These are phyloP conservation scores for Chelidonichthys spinosus DNA, from an alignment of 2,797 vertebrate species.

Conservation along the genomic window DNA sequence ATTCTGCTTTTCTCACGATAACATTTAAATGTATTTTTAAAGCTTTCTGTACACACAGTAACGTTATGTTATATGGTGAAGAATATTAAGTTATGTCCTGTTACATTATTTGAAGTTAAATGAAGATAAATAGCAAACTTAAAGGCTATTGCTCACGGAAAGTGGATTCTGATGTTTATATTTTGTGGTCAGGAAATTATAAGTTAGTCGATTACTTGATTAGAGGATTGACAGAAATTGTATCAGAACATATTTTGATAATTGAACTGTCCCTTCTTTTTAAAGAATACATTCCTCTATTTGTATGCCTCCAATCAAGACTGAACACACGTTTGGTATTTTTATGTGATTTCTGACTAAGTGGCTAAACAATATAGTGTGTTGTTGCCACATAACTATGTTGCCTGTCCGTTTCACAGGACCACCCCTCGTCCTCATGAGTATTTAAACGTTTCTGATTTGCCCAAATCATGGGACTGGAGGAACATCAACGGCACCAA, in stretches of 20 bases:
- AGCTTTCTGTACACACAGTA: background rate
- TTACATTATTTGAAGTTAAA: background rate
- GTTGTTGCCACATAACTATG: background rate
- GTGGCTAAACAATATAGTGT: background rate
- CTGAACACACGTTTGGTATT: background rate
- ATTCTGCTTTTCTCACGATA: background rate
- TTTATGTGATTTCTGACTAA: background rate
- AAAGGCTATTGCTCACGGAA: background rate
- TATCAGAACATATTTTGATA: background rate
- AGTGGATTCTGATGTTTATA: background rate
- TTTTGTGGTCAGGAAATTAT: background rate
- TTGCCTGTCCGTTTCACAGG: slow-evolving; percentile 63
- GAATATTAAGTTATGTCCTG: background rate
- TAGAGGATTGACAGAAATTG: background rate
- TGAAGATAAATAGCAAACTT: background rate
- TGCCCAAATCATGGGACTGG: slow-evolving; percentile 95
- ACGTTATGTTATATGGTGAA: background rate
- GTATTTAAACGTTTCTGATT: slow-evolving; percentile 78
- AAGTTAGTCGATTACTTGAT: background rate
- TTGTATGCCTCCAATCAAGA: background rate
- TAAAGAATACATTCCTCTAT: too few species aligned
- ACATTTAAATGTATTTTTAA: background rate
- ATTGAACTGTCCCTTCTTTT: background rate
- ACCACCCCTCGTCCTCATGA: slow-evolving; percentile 89
- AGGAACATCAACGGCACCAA: slow-evolving; percentile 89